Base-by-base conservation (phyloP, 2,888 invertebrate genomes). In the Xestia c-nigrum region DNA sequence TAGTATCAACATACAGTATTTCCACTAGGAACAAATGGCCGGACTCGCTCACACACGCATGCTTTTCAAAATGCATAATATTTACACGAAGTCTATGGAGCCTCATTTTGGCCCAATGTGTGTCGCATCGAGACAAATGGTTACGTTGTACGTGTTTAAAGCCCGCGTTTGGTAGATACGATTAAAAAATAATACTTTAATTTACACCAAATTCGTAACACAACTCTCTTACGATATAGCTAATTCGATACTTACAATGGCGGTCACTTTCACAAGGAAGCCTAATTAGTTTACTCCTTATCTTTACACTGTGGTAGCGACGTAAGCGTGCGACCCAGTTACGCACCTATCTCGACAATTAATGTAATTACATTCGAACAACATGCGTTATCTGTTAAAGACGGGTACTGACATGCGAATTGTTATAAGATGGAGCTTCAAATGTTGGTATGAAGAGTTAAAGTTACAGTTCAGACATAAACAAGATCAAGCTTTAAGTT, bases 381-480 rank as follows among this genome's bases (percentile, higher is more conserved):
- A 76, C 63, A 73, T n/a, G 24, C 55, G 65, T 63, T 85, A 82
- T 83, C 83, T 82, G 65, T 78, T 82, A 47, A 72, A 63, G 72
- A 52, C 38, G 21, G 10, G 66, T 59, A 55, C 24, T 59, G 38
- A 68, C 59, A 40, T 57, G 72, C 40, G 12, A 31, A 65, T 55
- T 55, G 59, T 68, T 65, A 46, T 4, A 14, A n/a, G 31, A 65
- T 19, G n/a, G 16, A 59, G n/a, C n/a, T 16, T 3, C 38, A 46
- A 38, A 52, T 43, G 31, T 71, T 52, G 6, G 43, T 38, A 14
- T 43, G 10, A 50, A 43, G 43, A 40, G n/a, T 43, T 16, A 10
- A 31, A 66, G 21, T 6, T 21, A 12, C 70, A 65, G 43, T 5
- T 16, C 43, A 16, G 31, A n/a, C 21, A 14, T 59, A 24, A 46